Conservation (phyloP, 2,113 vertebrate genomes). For the Sakesphorus luctuosus region DNA sequence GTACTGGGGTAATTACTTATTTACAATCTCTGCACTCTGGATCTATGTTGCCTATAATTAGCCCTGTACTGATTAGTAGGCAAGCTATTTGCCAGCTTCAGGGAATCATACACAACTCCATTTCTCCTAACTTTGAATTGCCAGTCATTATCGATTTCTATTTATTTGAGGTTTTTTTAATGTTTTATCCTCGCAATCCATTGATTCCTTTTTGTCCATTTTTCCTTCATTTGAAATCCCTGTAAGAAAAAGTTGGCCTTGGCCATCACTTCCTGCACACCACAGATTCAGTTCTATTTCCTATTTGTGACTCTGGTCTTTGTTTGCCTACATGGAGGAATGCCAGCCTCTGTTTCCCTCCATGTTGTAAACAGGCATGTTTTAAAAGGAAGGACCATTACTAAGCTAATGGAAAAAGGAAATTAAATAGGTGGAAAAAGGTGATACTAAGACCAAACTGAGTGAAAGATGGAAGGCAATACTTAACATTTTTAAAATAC, state of each 20-base stretch:
- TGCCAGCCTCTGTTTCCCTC: neutral
- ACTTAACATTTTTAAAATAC: neutral
- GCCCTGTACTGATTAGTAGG: neutral
- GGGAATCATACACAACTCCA: neutral
- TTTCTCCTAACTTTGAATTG: neutral
- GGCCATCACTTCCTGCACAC: neutral
- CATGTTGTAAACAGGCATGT: neutral
- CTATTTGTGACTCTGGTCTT: neutral
- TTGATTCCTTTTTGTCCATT: neutral
- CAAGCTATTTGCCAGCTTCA: neutral
- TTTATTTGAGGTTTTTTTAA: neutral
- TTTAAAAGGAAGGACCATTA: neutral
- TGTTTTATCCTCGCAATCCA: neutral
- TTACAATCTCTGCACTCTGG: neutral
- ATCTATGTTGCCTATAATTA: constrained; percentile 10
- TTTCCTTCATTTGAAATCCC: neutral
- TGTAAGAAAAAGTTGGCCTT: neutral
- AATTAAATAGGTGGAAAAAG: neutral
- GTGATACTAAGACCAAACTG: neutral
- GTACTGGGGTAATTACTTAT: neutral
- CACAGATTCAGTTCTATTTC: neutral
- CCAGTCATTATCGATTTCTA: neutral
- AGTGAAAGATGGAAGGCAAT: neutral
- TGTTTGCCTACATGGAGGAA: constrained; percentile 9
- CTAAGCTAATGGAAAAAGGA: neutral